These are phyloP conservation scores for Drosophila monieri DNA, from an alignment of 2,888 invertebrate species.

Conservation along the genomic window DNA sequence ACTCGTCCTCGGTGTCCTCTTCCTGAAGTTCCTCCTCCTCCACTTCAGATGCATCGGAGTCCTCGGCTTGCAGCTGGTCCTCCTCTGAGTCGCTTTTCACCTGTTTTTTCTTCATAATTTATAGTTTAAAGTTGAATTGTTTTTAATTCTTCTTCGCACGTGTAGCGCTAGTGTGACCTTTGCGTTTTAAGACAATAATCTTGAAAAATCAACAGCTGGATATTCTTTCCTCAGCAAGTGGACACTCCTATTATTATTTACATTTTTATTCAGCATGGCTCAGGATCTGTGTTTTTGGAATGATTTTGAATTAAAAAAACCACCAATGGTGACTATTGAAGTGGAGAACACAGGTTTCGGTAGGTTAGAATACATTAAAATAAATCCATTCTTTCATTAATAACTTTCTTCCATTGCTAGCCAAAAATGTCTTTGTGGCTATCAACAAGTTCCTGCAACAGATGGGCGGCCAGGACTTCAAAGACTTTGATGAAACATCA, in stretches of 20 bases:
- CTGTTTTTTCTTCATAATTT: constrained; percentile 58
- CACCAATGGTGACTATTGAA: constrained; percentile 75
- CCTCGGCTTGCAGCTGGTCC: constrained; percentile 33
- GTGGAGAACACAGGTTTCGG: constrained; percentile 65
- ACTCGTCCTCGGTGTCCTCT: constrained; percentile 28
- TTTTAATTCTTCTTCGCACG: constrained; percentile 19
- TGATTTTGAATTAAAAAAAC: constrained; percentile 79
- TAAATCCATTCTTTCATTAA: not conserved
- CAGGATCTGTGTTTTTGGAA: constrained; percentile 72
- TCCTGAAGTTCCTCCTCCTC: constrained; percentile 12
- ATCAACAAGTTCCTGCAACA: constrained; percentile 62
- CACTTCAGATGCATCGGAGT: constrained; percentile 34
- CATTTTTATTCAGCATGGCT: constrained; percentile 21
- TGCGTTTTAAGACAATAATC: not conserved
- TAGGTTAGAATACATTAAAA: constrained; percentile 37
- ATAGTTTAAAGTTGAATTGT: not conserved
- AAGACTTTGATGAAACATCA: constrained; percentile 73
- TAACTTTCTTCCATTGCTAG: constrained; percentile 40
- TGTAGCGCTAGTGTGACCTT: constrained; percentile 11
- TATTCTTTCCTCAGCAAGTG: not conserved
- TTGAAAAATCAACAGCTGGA: not conserved
- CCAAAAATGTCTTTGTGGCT: constrained; percentile 58
- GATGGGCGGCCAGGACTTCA: constrained; percentile 33
- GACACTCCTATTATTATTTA: constrained; percentile 20
- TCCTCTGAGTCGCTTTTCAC: constrained; percentile 30